Base-by-base conservation (phyloP, 2,113 vertebrate species). In the Anarhynchus alexandrinus region DNA sequence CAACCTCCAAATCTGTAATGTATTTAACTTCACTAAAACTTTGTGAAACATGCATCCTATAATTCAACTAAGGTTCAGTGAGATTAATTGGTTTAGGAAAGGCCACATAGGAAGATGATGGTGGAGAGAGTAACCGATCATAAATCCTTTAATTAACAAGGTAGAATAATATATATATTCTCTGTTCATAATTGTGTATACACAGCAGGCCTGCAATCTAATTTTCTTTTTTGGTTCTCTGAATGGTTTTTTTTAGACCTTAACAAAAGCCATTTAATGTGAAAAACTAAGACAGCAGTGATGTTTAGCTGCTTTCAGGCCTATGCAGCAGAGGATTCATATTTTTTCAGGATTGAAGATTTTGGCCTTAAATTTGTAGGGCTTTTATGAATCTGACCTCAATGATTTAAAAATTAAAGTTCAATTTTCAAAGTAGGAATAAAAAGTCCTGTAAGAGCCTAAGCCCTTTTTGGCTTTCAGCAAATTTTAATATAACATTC, bases 131-230 rank as follows among this genome's bases (percentile, higher is more conserved):
- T 84, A 94, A 84, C 67, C 0, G 14, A 89, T 71, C 81, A 74
- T 94, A 96, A 95, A 93, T 95, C 59, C 94, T 94, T 91, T 95
- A 91, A 96, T 96, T 96, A 95, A 74, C 65, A 93, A 78, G 42
- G 42, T 86, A 77, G 86, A 95, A 96, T 86, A 95, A 94, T 51
- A 91, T 81, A 88, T 83, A 88, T 92, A 96, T 81, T 84, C 58
- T 90, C 72, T 64, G 36, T 55, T 92, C 55, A 55, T 92, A 94
- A 95, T 86, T 96, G n/a, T 61, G 78, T 64, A 67, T 67, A 88
- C 86, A 82, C 86, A 94, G 94, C 51, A 95, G 69, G 76, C 27
- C 59, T 70, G 20, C 21, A 90, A 86, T 90, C 26, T 65, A 55
- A 49, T 81, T 91, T 95, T 80, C 81, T 57, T 90, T 90, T 86